Conservation (phyloP, 2,113 vertebrate species). For the Periophthalmus modestus region DNA sequence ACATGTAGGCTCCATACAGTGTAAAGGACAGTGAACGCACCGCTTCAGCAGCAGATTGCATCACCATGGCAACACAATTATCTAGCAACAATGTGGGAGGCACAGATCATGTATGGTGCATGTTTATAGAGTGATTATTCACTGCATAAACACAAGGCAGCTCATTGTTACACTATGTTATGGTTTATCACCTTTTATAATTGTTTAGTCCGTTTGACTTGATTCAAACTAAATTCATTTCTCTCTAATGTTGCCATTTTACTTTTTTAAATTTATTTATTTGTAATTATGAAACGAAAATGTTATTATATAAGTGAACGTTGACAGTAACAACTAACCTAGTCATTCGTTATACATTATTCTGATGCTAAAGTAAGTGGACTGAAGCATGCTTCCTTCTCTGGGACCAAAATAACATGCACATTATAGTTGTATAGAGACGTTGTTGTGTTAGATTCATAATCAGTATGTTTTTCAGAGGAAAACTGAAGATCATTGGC, state of each 20-base stretch:
- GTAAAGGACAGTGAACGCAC: constrained; percentile 25
- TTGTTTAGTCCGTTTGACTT: background rate
- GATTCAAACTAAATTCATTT: too few species aligned
- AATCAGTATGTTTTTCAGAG: constrained; percentile 72
- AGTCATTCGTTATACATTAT: constrained; percentile 39
- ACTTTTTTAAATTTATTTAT: too few species aligned
- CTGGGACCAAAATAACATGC: constrained; percentile 10
- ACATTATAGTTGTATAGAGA: constrained; percentile 8
- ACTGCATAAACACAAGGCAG: constrained; percentile 21
- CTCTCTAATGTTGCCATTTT: too few species aligned
- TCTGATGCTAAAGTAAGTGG: constrained; percentile 55
- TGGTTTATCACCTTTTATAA: background rate
- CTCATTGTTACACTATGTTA: background rate
- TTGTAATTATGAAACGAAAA: too few species aligned
- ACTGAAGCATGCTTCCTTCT: constrained; percentile 69
- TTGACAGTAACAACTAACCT: background rate
- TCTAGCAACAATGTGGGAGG: constrained; percentile 71
- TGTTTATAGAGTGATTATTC: constrained; percentile 70
- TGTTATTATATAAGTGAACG: background rate
- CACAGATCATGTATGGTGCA: constrained; percentile 68
- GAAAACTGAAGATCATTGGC: constrained; percentile 45
- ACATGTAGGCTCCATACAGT: background rate
- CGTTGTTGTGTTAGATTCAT: constrained; percentile 45
- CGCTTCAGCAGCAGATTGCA: constrained; percentile 68
- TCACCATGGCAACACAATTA: constrained; percentile 79